Evolutionary conservation across 2,888 invertebrate genomes (phyloP).

Genomic region (Drosophila borealis): DNA sequence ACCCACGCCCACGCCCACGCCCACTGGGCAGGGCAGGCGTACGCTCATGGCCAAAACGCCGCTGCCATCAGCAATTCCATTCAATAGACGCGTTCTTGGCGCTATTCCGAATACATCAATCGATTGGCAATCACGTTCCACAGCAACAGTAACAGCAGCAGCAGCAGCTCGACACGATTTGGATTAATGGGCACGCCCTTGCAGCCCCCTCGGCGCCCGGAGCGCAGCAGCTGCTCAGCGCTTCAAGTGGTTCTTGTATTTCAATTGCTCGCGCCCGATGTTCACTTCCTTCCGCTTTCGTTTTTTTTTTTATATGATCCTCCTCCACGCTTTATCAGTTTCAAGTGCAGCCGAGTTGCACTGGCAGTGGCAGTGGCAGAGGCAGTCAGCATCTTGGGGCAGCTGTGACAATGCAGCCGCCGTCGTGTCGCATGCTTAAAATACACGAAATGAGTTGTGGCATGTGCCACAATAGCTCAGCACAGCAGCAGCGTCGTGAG

Average conservation of each 20-base stretch:
- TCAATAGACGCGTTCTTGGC: constrained; percentile 42
- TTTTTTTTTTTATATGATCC: constrained; percentile 19
- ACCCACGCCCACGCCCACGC: constrained; percentile 4
- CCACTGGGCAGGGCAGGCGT: constrained; percentile 15
- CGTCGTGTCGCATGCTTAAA: constrained; percentile 54
- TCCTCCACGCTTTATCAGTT: constrained; percentile 49
- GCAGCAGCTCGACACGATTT: constrained; percentile 16
- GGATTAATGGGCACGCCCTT: constrained; percentile 37
- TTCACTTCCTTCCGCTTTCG: constrained; percentile 22
- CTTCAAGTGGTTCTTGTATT: constrained; percentile 14
- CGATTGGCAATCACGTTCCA: constrained; percentile 66
- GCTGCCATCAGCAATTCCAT: constrained; percentile 42
- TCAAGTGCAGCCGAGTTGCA: constrained; percentile 59
- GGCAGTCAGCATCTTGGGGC: constrained; percentile 25
- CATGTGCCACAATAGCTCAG: constrained; percentile 68
- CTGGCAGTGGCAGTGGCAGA: constrained; percentile 9
- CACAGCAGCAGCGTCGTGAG: not conserved
- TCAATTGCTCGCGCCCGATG: constrained; percentile 1
- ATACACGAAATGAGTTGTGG: constrained; percentile 71
- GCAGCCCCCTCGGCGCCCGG: constrained; percentile 3
- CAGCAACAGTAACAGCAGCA: constrained; percentile 3
- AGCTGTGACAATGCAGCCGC: constrained; percentile 45
- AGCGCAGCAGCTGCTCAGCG: constrained; percentile 30
- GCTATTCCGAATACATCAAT: constrained; percentile 72
- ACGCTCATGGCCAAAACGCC: constrained; percentile 40